phyloP scores from a whole-genome alignment of 1,140 invertebrate genomes.

The Plectus sambesii region DNA sequence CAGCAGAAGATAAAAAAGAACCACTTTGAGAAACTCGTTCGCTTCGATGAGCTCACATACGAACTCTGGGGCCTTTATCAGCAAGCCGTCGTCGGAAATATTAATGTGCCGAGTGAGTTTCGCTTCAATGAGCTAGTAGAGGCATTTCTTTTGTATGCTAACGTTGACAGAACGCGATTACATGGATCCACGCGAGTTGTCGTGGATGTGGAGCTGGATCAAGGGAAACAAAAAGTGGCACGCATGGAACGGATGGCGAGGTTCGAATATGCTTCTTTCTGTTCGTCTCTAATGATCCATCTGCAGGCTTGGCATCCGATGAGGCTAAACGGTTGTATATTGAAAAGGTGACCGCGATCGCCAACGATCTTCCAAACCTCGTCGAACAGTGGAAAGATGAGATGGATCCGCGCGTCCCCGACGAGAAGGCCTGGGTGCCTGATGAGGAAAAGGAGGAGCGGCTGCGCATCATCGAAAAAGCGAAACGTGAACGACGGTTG shows the following conservation, averaged over 20 bases:
- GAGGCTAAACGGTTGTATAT: conserved; percentile 26
- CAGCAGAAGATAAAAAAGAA: too few relatives aligned
- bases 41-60: conserved; percentile 25
- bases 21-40: conserved; percentile 22
- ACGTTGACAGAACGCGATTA: conserved; percentile 22
- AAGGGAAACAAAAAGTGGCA: conserved; percentile 32
- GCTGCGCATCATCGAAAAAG: neutral
- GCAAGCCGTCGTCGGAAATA: conserved; percentile 23
- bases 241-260: conserved; percentile 27
- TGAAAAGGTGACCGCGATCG: conserved; percentile 20
- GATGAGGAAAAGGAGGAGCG: conserved; percentile 12
- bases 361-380: conserved; percentile 17
- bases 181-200: conserved; percentile 25
- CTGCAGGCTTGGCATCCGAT: conserved; percentile 12
- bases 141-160: neutral
- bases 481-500: conserved; percentile 9
- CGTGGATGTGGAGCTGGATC: conserved; percentile 33
- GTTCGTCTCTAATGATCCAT: too few relatives aligned
- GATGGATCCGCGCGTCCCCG: conserved; percentile 12
- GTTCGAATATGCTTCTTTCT: conserved; percentile 2
- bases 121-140: conserved; percentile 1
- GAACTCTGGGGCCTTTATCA: conserved; percentile 25
- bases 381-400: conserved; percentile 25
- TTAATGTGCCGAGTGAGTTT: conserved; percentile 27
- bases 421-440: conserved; percentile 11